phyloP scores from a whole-genome alignment of 2,113 vertebrate genomes.

The Sporophila hypoxantha region DNA sequence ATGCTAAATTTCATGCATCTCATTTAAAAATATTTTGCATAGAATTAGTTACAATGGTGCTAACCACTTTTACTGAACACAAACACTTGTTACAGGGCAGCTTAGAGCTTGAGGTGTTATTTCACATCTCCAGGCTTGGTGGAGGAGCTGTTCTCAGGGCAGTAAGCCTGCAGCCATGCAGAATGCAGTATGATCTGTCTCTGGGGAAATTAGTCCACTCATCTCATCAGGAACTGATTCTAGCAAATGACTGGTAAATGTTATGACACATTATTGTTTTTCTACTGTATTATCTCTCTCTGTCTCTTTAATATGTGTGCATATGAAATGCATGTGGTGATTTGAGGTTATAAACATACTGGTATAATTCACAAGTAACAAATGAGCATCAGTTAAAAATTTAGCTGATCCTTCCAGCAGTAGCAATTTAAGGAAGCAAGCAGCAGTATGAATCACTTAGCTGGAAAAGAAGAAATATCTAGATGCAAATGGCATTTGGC shows the following conservation, averaged over 20 bases:
- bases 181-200: not conserved
- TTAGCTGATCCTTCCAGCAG: not conserved
- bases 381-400: constrained; percentile 3
- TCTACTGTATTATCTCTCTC: not conserved
- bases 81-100: not conserved
- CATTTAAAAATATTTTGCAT: not conserved
- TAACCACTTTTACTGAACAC: not conserved
- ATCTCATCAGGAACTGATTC: constrained; percentile 31
- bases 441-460: not conserved
- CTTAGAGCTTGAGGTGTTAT: not conserved
- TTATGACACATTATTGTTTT: not conserved
- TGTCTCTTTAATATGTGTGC: not conserved
- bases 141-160: not conserved
- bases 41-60: not conserved
- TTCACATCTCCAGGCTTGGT: not conserved
- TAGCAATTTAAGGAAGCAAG: not conserved
- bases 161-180: not conserved
- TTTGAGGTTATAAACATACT: not conserved
- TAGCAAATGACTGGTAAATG: not conserved
- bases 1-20: not conserved
- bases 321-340: not conserved
- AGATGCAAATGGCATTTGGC: not conserved
- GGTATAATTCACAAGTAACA: constrained; percentile 1
- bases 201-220: constrained; percentile 31
- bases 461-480: not conserved